Evolutionary conservation across 2,797 vertebrate species (phyloP), one percentile per base, ranked within the genome.

Genomic region (Spinibarbus caldwelli): DNA sequence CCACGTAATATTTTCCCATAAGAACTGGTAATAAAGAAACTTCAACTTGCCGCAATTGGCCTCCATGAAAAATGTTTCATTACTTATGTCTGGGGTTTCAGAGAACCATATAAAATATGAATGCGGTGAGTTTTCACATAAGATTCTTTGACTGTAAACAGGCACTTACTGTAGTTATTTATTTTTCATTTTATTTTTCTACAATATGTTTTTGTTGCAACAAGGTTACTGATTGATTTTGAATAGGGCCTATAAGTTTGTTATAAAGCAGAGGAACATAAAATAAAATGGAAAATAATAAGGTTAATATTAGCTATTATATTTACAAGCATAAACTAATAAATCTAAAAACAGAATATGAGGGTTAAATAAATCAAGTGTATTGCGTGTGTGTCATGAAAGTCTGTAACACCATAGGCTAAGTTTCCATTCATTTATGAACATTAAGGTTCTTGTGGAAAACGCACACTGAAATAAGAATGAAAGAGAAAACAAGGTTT

Each of bases 61-160:
- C 52, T 59, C 4, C 34, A 11, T 77, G 21, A 52, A n/a, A 9
- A 38, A 38, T 2, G 3, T 54, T 38, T 15, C 23, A 31, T 52
- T 49, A 21, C 26, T 49, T 49, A 73, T 59, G 4, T 78, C 54
- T 59, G 52, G 36, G 15, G 23, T 29, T 15, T 78, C 14, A 41
- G 14, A 59, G n/a, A 59, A n/a, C 4, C 23, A 59, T 75, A 75
- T 78, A 41, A 78, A 59, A 59, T 78, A 59, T 41, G 36, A 59
- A 59, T 59, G 76, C n/a, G 15, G 14, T 17, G 36, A 78, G 36
- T 62, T 41, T 59, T 59, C 14, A n/a, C 21, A 77, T 11, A 41
- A 19, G 8, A 59, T 19, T 78, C 1, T 29, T 59, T 59, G 19
- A 41, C 14, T 41, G 36, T 59, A 41, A 59, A 41, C 0, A 78